Conservation (phyloP, 2,797 vertebrate species). For the Cryptoblepharus egeriae region DNA sequence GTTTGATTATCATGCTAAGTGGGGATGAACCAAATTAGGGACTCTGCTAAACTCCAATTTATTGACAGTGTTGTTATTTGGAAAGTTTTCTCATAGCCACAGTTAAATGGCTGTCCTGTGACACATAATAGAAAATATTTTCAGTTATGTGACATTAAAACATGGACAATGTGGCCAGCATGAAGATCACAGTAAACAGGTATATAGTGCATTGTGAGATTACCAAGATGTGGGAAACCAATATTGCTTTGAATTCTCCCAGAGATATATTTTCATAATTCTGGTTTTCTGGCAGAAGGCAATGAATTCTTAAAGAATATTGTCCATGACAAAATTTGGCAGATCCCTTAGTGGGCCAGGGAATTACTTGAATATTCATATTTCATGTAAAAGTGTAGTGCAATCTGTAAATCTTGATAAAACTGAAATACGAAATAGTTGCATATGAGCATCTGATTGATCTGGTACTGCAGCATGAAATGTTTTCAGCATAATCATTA, state of each 20-base stretch:
- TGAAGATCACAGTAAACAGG: not conserved
- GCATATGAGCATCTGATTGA: not conserved
- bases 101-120: not conserved
- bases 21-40: not conserved
- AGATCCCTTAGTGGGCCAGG: not conserved
- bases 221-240: not conserved
- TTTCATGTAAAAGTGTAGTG: not conserved
- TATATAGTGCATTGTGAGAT: not conserved
- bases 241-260: not conserved
- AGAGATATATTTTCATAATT: not conserved
- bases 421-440: not conserved
- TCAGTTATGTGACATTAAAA: not conserved
- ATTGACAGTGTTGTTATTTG: not conserved
- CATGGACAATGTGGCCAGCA: not conserved
- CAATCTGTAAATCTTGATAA: not conserved
- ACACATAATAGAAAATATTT: not conserved
- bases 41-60: not conserved
- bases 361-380: not conserved
- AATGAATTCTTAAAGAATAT: not conserved
- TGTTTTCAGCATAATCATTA: too few species aligned
- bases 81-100: not conserved
- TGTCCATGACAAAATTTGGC: not conserved
- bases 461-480: not conserved
- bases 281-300: not conserved
- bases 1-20: slow-evolving; percentile 8